Base-by-base conservation (phyloP, 2,113 vertebrate species). In the Elachura formosa region DNA sequence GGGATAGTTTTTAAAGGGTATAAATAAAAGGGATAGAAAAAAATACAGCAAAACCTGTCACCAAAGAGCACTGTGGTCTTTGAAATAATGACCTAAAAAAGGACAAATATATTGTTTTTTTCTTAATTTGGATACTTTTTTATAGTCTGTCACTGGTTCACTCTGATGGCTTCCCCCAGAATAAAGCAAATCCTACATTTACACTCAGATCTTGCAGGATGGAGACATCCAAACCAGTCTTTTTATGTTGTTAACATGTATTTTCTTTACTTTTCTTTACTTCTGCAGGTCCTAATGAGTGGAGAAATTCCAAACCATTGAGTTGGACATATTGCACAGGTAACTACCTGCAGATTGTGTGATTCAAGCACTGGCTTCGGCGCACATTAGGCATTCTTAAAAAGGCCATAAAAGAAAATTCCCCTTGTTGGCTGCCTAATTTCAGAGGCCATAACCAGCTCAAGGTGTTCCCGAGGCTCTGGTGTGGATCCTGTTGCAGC, bases 371-470 rank as follows among this genome's bases (percentile, higher is more conserved):
- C 61, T 89, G 73, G 15, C 68, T 92, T 71, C 67, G 56, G 87
- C 67, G 43, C 84, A 63, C 43, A 11, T 71, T 87, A 87, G 31
- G 20, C 26, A 77, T 89, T 58, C 76, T 73, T 90, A n/a, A 74
- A 82, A 84, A 81, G 3, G 59, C 6, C 72, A 73, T 84, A 58
- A 94, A 94, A 69, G 63, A n/a, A 77, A 96, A 89, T 90, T 86
- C 84, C 59, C 48, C 76, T 74, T 62, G 29, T 6, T 90, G 87
- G 16, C 76, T 89, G 72, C 68, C 80, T 87, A 48, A 91, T 92
- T 95, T 80, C 76, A 84, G 93, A 55, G 91, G 9, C 76, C 2
- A 2, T 95, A 94, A 94, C 84, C 86, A 96, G 84, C 72, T 94
- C 94, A 86, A 95, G 96, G 96, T 94, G 96, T 46, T 90, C 58